Percentiles rank a stretch among this genome's conserved stretches.
These are phyloP conservation scores for Trichogramma dendrolimi DNA, from an alignment of 2,888 invertebrate genomes.

Conservation along the genomic window DNA sequence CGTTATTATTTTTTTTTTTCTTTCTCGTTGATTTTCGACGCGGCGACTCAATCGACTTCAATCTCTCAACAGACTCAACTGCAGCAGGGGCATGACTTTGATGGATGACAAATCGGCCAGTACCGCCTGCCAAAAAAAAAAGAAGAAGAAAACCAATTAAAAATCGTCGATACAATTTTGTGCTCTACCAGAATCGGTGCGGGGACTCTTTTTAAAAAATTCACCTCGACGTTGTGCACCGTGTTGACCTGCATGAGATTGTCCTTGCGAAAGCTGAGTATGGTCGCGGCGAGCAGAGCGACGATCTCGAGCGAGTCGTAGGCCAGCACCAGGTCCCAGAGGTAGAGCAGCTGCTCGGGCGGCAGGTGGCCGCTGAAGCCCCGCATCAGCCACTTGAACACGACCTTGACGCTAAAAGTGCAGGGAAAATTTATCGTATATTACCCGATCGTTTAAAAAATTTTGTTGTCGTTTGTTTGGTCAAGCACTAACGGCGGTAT, in stretches of 20 bases:
- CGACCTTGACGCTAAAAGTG: constrained; percentile 70
- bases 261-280: constrained; percentile 80
- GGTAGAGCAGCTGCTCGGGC: constrained; percentile 82
- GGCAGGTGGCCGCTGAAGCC: constrained; percentile 93
- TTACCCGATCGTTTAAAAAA: background rate
- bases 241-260: constrained; percentile 74
- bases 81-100: constrained; percentile 78
- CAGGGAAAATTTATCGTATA: constrained; percentile 4
- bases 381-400: constrained; percentile 94
- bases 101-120: constrained; percentile 84
- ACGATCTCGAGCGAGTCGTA: constrained; percentile 89
- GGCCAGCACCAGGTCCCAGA: constrained; percentile 91
- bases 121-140: constrained; percentile 59
- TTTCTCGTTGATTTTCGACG: no score
- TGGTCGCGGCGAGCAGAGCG: constrained; percentile 78
- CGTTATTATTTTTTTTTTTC: no score
- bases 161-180: background rate
- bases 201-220: background rate
- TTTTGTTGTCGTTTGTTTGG: background rate
- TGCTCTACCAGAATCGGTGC: background rate
- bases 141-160: background rate
- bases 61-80: constrained; percentile 71
- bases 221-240: constrained; percentile 71
- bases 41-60: constrained; percentile 34
- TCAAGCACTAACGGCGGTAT: constrained; percentile 79